Evolutionary conservation across 2,113 vertebrate species (phyloP).

Genomic region (Puma concolor): DNA sequence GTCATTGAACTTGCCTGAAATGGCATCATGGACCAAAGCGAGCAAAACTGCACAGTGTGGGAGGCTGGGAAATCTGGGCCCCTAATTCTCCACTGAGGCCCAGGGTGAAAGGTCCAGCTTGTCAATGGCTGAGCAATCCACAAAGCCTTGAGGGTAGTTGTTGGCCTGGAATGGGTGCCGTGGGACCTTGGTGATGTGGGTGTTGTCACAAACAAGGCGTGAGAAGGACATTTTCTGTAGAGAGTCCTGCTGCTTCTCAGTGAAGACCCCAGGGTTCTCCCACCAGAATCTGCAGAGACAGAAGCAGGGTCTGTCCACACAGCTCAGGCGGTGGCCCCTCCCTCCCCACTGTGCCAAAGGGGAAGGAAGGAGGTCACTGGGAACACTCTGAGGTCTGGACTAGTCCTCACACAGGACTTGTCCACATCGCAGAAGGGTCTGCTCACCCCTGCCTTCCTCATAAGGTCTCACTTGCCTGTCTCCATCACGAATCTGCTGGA

Average conservation of each 20-base stretch:
- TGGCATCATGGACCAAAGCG: neutral
- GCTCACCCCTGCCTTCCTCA: accelerated
- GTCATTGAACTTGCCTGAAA: conserved; percentile 28
- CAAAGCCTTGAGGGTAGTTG: conserved; percentile 75
- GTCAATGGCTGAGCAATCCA: conserved; percentile 70
- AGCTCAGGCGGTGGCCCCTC: neutral
- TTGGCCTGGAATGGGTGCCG: conserved; percentile 85
- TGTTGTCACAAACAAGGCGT: conserved; percentile 93
- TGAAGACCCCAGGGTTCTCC: conserved; percentile 90
- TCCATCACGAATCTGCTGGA: conserved; percentile 89
- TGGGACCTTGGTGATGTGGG: conserved; percentile 88
- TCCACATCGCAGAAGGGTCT: neutral
- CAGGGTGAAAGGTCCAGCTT: conserved; percentile 82
- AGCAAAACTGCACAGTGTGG: too few species aligned
- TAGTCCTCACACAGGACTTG: accelerated
- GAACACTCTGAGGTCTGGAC: neutral
- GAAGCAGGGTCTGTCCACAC: neutral
- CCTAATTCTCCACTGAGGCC: conserved; percentile 61
- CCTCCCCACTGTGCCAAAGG: neutral
- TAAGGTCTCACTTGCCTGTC: conserved; percentile 80
- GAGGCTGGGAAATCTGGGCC: neutral
- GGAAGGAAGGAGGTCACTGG: neutral
- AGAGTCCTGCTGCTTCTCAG: conserved; percentile 82
- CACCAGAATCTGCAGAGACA: conserved; percentile 90
- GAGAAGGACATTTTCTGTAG: conserved; percentile 87